Conservation (phyloP, 2,113 vertebrate genomes). For the Hippocampus comes region DNA sequence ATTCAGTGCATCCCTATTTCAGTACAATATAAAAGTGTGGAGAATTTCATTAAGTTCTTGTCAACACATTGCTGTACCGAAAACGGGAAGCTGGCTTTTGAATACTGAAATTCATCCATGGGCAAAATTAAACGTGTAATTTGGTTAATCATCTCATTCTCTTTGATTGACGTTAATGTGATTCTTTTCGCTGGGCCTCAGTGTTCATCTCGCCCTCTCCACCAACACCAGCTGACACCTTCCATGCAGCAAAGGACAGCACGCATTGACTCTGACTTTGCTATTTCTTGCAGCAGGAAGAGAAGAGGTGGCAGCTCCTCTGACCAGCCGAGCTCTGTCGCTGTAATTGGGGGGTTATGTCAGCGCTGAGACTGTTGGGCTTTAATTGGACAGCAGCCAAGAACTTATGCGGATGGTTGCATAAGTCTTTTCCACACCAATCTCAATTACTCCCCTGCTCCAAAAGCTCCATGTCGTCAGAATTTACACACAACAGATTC, state of each 20-base stretch:
- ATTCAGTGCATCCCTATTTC: background rate
- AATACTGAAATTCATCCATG: background rate
- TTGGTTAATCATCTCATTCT: background rate
- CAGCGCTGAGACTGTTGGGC: slow-evolving; percentile 43
- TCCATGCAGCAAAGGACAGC: slow-evolving; percentile 35
- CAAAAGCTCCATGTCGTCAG: slow-evolving; percentile 34
- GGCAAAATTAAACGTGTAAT: background rate
- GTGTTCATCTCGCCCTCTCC: background rate
- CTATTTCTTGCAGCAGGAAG: slow-evolving; percentile 36
- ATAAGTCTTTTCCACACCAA: slow-evolving; percentile 40
- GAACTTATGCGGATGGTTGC: slow-evolving; percentile 54
- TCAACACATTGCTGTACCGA: background rate
- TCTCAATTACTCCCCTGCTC: slow-evolving; percentile 63
- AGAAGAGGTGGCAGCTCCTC: slow-evolving; percentile 57
- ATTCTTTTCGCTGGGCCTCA: background rate
- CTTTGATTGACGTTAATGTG: slow-evolving; percentile 3
- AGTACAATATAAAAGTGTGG: background rate
- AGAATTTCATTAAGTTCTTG: background rate
- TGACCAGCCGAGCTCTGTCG: slow-evolving; percentile 54
- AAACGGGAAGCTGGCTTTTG: background rate
- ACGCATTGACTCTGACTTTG: slow-evolving; percentile 58
- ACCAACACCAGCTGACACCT: slow-evolving; percentile 12
- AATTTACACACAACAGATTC: slow-evolving; percentile 39
- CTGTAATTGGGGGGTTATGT: slow-evolving; percentile 69
- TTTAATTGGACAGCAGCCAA: slow-evolving; percentile 68